phyloP scores from a whole-genome alignment of 2,797 vertebrate genomes.

The Geotrypetes seraphini region DNA sequence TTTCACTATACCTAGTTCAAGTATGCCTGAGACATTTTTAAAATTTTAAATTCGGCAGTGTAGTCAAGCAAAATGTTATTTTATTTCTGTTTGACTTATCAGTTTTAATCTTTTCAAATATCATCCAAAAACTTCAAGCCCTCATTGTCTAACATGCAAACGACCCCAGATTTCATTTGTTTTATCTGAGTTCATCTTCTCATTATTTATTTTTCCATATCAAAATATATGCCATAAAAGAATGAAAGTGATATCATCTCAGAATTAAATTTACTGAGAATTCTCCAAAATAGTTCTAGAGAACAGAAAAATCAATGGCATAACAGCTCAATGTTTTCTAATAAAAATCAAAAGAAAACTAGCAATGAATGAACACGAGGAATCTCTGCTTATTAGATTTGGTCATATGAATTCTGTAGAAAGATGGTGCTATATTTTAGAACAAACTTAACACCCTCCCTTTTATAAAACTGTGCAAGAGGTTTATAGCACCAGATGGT shows the following conservation, averaged over 20 bases:
- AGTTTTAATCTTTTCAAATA: not conserved
- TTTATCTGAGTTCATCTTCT: not conserved
- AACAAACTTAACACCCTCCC: too few species aligned
- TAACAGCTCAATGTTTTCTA: too few species aligned
- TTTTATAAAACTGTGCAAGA: too few species aligned
- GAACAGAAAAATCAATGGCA: too few species aligned
- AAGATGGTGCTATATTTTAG: too few species aligned
- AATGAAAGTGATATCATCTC: too few species aligned
- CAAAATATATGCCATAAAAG: not conserved
- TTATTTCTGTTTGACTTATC: not conserved
- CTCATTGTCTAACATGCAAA: not conserved
- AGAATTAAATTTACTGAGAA: too few species aligned
- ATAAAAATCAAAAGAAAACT: too few species aligned
- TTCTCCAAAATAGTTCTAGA: too few species aligned
- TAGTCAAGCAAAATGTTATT: not conserved
- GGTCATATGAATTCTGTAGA: conserved; percentile 13
- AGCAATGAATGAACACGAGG: conserved; percentile 13
- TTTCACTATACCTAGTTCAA: too few species aligned
- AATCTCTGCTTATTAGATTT: conserved; percentile 27
- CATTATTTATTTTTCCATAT: not conserved
- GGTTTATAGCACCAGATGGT: too few species aligned
- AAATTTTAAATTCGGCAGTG: not conserved
- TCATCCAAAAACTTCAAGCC: too few species aligned
- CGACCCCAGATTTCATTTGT: not conserved
- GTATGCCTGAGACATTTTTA: not conserved